Percentiles rank a stretch among this genome's conserved stretches.
Conservation (phyloP, 2,113 vertebrate genomes). For the Hystrix cristata region DNA sequence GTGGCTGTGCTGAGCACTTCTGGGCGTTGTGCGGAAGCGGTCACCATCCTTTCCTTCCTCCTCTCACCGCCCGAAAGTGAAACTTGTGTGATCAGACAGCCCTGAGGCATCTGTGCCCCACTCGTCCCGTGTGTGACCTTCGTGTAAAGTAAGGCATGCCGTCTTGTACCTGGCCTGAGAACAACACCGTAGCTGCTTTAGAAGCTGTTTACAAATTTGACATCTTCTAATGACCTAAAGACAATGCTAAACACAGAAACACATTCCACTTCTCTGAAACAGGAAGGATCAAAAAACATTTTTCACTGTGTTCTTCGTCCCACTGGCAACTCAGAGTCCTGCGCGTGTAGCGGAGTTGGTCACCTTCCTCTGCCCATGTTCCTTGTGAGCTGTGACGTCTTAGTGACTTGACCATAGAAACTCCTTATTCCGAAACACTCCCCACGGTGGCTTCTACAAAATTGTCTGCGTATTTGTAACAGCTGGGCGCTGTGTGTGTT, state of each 20-base stretch:
- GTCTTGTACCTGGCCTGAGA: conserved; percentile 9
- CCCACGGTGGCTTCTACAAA: not conserved
- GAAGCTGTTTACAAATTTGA: not conserved
- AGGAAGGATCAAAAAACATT: not conserved
- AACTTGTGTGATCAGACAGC: not conserved
- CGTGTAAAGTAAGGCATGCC: conserved; percentile 70
- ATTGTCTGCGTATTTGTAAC: not conserved
- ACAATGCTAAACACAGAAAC: not conserved
- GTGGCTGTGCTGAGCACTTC: not conserved
- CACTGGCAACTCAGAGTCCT: not conserved
- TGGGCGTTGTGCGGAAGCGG: not conserved
- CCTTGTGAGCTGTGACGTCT: conserved; percentile 6
- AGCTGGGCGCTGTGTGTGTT: not conserved
- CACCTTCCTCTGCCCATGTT: not conserved
- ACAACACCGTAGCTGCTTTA: not conserved
- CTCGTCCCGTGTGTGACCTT: not conserved
- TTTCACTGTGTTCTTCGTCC: not conserved
- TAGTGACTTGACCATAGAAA: not conserved
- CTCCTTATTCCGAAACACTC: not conserved
- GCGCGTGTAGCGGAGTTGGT: not conserved
- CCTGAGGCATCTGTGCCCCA: not conserved
- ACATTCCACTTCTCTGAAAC: conserved; percentile 62
- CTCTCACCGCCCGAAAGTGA: not conserved
- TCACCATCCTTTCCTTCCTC: not conserved
- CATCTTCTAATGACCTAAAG: not conserved